Percentiles rank a stretch among this genome's conserved stretches.
phyloP scores from a whole-genome alignment of 1,140 invertebrate genomes.

The Trialeurodes vaporariorum region DNA sequence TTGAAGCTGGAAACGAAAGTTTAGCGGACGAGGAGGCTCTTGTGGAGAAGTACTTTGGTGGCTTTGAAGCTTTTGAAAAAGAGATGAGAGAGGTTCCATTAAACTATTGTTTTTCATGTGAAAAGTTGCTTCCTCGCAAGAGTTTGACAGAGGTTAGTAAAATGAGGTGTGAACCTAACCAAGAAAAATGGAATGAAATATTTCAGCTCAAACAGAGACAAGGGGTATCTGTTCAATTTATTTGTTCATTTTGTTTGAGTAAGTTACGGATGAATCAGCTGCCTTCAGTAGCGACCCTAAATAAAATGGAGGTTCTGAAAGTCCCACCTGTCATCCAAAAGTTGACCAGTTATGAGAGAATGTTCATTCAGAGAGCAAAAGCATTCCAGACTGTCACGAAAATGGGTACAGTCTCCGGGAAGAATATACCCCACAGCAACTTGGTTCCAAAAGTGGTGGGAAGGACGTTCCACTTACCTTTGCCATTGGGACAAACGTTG shows the following conservation, averaged over 20 bases:
- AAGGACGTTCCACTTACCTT: conserved; percentile 30
- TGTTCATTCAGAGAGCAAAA: conserved; percentile 30
- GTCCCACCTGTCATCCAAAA: conserved; percentile 17
- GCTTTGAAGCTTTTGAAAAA: too few relatives aligned
- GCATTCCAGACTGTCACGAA: too few relatives aligned
- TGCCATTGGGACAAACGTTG: conserved; percentile 28
- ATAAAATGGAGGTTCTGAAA: conserved; percentile 17
- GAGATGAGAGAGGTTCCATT: background rate
- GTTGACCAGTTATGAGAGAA: conserved; percentile 26
- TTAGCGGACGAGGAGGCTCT: too few relatives aligned
- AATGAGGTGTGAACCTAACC: conserved; percentile 10
- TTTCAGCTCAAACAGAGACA: conserved; percentile 13
- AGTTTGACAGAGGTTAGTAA: conserved; percentile 14
- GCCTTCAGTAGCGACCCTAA: conserved; percentile 19
- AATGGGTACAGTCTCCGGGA: conserved; percentile 26
- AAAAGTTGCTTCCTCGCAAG: conserved; percentile 22
- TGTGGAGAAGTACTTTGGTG: too few relatives aligned
- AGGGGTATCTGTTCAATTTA: conserved; percentile 13
- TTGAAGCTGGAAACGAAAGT: too few relatives aligned
- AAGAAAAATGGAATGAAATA: background rate
- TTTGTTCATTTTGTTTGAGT: conserved; percentile 15
- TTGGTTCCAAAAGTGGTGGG: conserved; percentile 26
- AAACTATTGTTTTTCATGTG: conserved; percentile 21
- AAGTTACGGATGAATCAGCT: conserved; percentile 16
- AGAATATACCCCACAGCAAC: conserved; percentile 25